These are phyloP conservation scores for Petromus typicus DNA, from an alignment of 2,113 vertebrate genomes.

Conservation along the genomic window DNA sequence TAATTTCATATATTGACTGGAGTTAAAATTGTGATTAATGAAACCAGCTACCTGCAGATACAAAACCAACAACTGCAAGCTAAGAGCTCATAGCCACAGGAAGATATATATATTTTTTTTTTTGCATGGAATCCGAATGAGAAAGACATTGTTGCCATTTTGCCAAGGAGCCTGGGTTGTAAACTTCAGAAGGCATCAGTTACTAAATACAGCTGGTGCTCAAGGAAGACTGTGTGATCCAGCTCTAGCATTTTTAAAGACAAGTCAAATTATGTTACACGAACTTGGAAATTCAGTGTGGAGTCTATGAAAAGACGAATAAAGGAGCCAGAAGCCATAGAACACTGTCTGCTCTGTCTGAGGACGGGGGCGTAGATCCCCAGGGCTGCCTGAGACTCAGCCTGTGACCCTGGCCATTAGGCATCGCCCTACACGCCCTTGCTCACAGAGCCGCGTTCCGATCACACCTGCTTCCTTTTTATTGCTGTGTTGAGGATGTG, in stretches of 20 bases:
- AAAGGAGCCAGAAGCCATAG: neutral
- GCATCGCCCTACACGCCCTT: conserved; percentile 20
- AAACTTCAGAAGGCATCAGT: neutral
- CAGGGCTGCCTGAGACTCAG: neutral
- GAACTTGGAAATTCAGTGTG: neutral
- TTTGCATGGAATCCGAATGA: neutral
- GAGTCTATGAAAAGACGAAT: neutral
- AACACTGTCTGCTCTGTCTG: neutral
- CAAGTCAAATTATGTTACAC: neutral
- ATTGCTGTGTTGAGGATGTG: neutral
- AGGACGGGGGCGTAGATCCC: neutral
- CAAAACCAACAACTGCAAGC: neutral
- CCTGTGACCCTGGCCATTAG: neutral
- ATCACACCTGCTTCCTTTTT: conserved; percentile 23
- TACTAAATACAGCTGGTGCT: neutral
- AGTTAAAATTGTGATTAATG: neutral
- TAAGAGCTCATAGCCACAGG: neutral
- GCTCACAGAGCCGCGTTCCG: conserved; percentile 3
- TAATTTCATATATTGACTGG: neutral
- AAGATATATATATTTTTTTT: too few species aligned
- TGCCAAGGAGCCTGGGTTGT: neutral
- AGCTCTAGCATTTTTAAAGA: conserved; percentile 24
- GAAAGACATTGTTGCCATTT: neutral
- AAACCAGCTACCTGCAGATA: conserved; percentile 1
- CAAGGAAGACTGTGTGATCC: neutral